Conservation (phyloP, 2,888 invertebrate species). For the Hirtodrosophila histrioides region DNA sequence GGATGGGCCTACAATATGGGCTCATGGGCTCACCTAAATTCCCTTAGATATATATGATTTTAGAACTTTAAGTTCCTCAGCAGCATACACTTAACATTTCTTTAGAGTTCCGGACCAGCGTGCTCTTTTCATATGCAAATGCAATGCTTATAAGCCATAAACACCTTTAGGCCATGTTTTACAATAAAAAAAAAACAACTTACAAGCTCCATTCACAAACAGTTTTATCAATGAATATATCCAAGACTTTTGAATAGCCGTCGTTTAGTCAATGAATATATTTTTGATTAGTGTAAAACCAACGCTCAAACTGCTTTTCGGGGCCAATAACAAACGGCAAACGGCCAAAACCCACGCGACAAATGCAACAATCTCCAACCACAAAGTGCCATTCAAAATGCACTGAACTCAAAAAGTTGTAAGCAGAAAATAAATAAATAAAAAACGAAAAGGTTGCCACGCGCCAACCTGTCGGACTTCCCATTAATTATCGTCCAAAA, state of each 20-base stretch:
- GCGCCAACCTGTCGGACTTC: slow-evolving; percentile 58
- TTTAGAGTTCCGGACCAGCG: slow-evolving; percentile 3
- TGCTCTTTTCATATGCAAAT: slow-evolving; percentile 48
- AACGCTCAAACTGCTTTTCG: slow-evolving; percentile 52
- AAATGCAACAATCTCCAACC: slow-evolving; percentile 31
- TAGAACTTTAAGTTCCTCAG: slow-evolving; percentile 7
- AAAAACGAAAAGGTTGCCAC: slow-evolving; percentile 44
- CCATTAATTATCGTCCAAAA: slow-evolving; percentile 60
- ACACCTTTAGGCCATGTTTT: slow-evolving; percentile 51
- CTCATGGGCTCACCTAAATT: slow-evolving; percentile 5
- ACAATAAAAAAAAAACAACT: slow-evolving; percentile 19
- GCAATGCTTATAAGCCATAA: slow-evolving; percentile 28
- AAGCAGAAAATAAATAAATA: slow-evolving; percentile 1
- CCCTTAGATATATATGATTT: neutral
- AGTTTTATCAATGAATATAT: slow-evolving; percentile 53
- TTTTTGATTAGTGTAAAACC: slow-evolving; percentile 44
- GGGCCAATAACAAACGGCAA: slow-evolving; percentile 47
- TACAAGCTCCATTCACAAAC: slow-evolving; percentile 53
- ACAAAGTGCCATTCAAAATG: slow-evolving; percentile 12
- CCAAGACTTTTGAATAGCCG: slow-evolving; percentile 12
- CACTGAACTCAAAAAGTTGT: slow-evolving; percentile 15
- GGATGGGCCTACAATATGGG: slow-evolving; percentile 6
- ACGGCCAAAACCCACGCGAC: slow-evolving; percentile 17
- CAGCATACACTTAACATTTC: slow-evolving; percentile 18
- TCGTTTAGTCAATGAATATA: slow-evolving; percentile 56